Conservation (phyloP, 1,140 invertebrate species). For the Notospermus geniculatus region DNA sequence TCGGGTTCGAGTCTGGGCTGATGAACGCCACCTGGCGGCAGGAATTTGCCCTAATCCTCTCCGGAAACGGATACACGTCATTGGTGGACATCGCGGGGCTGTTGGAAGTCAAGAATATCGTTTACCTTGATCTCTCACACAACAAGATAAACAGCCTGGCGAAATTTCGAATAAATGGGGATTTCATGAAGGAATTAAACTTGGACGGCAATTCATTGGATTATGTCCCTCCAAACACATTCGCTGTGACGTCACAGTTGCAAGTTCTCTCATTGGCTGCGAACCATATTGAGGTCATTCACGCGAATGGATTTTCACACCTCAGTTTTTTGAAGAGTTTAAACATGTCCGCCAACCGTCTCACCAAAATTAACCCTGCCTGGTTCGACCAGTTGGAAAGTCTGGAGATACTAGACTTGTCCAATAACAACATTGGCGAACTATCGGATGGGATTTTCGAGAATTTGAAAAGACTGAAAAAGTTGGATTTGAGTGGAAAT, state of each 20-base stretch:
- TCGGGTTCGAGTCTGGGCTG: background rate
- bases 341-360: slow-evolving; percentile 5
- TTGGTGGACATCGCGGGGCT: background rate
- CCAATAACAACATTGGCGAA: background rate
- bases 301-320: background rate
- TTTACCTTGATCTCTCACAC: background rate
- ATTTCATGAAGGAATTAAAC: background rate
- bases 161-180: background rate
- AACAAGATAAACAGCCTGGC: background rate
- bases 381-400: background rate
- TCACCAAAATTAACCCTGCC: background rate
- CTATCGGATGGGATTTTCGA: background rate
- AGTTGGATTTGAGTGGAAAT: background rate
- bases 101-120: background rate
- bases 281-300: background rate
- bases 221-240: background rate
- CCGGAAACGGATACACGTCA: background rate
- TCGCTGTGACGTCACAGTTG: background rate
- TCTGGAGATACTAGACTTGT: background rate
- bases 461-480: background rate
- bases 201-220: slow-evolving; percentile 4
- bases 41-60: background rate
- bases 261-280: background rate
- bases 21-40: background rate
- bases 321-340: background rate